Base-by-base conservation (phyloP, 2,797 vertebrate genomes). In the Aldrovandia affinis region DNA sequence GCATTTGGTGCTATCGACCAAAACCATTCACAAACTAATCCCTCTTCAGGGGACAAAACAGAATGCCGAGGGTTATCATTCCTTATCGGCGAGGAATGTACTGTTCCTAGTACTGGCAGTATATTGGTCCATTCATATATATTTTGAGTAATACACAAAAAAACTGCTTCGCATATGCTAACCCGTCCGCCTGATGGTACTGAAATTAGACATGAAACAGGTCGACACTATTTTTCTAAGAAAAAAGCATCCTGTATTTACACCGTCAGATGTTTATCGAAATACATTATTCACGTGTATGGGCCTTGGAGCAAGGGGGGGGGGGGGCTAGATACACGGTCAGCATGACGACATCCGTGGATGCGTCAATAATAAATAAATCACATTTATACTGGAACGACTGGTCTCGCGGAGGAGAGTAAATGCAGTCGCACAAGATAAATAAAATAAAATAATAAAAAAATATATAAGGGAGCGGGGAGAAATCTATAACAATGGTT, bases 401-500 rank as follows among this genome's bases (percentile, higher is more conserved):
- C 63, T 54, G 57, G 14, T 63, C 59, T 78, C 39, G 77, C 52
- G n/a, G 22, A 52, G 75, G 39, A 42, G 55, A 77, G 42, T 61
- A 73, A 77, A 54, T 25, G 47, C 22, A 83, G 20, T 79, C 44
- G 57, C 61, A 33, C 82, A 10, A 28, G 0, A 14, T 33, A 78
- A 39, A 47, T 12, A 81, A 33, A 28, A 65, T 20, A 39, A 42
- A 55, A 47, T n/a, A 36, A 25, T n/a, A n/a, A 7, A n/a, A 50
- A 50, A 50, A 50, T 6, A 50, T 36, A 68, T 52, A 47, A 73
- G 15, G 42, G 44, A 79, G 63, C 25, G 28, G 30, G 44, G 3
- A 68, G 28, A 30, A 15, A 68, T 33, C 6, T 25, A 81, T 89
- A 88, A 88, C 86, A 87, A 89, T 89, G 87, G 87, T 88, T 86